Conservation (phyloP, 2,888 invertebrate genomes). For the Sarcophaga carnaria region DNA sequence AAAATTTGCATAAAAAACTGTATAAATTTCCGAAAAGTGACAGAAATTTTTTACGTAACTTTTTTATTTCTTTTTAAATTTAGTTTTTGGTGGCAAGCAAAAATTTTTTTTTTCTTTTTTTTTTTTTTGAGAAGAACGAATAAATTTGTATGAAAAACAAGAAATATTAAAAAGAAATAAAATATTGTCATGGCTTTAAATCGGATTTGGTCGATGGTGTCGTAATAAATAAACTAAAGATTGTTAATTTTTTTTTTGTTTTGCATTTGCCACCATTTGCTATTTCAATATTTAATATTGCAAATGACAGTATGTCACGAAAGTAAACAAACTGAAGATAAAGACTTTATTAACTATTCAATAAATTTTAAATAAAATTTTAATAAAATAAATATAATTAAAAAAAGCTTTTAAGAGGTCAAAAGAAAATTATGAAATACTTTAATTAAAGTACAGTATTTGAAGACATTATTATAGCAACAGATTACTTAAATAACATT, state of each 20-base stretch:
- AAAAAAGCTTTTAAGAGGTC: no score
- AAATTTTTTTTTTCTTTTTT: conserved; percentile 1
- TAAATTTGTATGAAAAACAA: background rate
- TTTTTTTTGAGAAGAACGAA: background rate
- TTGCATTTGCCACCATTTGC: no score
- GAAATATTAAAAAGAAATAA: background rate
- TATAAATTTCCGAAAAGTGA: conserved; percentile 7
- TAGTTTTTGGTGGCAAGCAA: conserved; percentile 2
- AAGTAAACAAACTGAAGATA: background rate
- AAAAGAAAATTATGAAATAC: no score
- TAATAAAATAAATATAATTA: no score
- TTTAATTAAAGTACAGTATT: no score
- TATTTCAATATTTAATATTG: background rate
- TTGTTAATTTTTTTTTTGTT: background rate
- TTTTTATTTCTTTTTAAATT: conserved; percentile 16
- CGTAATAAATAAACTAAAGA: conserved; percentile 19
- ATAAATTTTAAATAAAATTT: background rate
- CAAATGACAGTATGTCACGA: background rate
- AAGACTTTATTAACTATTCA: background rate
- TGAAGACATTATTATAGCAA: no score
- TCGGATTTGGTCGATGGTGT: conserved; percentile 20
- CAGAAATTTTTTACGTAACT: conserved; percentile 23
- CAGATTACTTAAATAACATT: no score
- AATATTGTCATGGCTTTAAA: conserved; percentile 33
- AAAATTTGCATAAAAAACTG: conserved; percentile 23